Base-by-base conservation (phyloP, 2,888 invertebrate genomes). In the Zonitis immaculata region DNA sequence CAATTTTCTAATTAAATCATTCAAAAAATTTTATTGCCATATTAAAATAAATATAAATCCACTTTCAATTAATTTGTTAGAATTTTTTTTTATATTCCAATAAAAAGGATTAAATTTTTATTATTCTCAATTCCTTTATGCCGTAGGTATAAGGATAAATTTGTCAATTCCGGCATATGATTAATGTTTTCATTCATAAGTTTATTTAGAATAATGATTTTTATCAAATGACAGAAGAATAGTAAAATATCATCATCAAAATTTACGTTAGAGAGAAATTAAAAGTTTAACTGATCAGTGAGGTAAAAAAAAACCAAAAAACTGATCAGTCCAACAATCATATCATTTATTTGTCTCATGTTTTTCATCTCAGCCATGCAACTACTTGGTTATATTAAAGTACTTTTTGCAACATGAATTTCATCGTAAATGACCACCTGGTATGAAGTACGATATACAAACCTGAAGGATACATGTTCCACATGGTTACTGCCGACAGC, bases 111-210 rank as follows among this genome's bases (percentile, higher is more conserved):
- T 7, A 32, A 32, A 35, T 4, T 18, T 35, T 35, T 27, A 6
- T 16, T 18, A 6, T 9, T 32, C 57, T 56, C 59, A 58, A n/a
- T n/a, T n/a, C n/a, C n/a, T n/a, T n/a, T 61, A 54, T 58, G 64
- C 64, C 66, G 60, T 61, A 54, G 59, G 63, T 58, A 54, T 42
- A 52, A 64, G n/a, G n/a, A n/a, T n/a, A n/a, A n/a, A n/a, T n/a
- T 61, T 54, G 58, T 56, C 52, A 44, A 57, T 65, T 66, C 64
- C 64, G 66, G 63, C 64, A 66, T 47, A 59, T 64, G 64, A 66
- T 66, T 59, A 61, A 66, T 63, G 64, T 59, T 64, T 64, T 61
- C 58, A 60, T 60, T 62, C 60, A 56, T 55, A 28, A 45, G 35
- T n/a, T 54, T 47, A 49, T n/a, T 32, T 53, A 43, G 26, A 44